Conservation (phyloP, 1,140 invertebrate species). For the Melanaphis sacchari region DNA sequence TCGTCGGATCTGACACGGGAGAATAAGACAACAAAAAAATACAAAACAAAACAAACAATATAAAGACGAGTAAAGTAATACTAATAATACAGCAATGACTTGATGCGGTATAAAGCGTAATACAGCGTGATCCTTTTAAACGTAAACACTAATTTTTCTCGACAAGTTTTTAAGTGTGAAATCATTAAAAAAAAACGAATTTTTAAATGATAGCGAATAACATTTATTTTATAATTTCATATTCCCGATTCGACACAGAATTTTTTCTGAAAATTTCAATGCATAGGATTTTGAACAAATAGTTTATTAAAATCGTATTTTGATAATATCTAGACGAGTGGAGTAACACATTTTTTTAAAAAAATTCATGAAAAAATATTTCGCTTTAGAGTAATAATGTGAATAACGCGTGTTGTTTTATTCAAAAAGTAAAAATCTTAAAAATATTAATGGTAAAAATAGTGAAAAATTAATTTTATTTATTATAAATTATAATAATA, state of each 20-base stretch:
- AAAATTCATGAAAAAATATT: not conserved
- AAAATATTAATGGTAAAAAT: not conserved
- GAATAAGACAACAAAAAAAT: not conserved
- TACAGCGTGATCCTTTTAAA: not conserved
- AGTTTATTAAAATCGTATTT: not conserved
- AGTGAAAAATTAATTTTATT: not conserved
- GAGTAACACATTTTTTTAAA: not conserved
- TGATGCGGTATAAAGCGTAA: not conserved
- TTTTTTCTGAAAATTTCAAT: not conserved
- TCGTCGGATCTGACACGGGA: not conserved
- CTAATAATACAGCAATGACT: not conserved
- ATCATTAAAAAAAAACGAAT: not conserved
- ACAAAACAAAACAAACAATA: not conserved
- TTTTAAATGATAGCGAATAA: not conserved
- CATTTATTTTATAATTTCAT: not conserved
- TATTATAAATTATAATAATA: not conserved
- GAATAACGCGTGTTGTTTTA: not conserved
- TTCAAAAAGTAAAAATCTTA: not conserved
- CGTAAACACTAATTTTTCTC: not conserved
- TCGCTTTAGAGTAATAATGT: not conserved
- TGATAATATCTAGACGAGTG: too few species aligned
- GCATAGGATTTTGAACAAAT: not conserved
- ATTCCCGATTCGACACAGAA: not conserved
- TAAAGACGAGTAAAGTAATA: not conserved
- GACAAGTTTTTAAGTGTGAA: not conserved